These are phyloP conservation scores for Tympanuchus pallidicinctus DNA, from an alignment of 2,113 vertebrate genomes.

Conservation along the genomic window DNA sequence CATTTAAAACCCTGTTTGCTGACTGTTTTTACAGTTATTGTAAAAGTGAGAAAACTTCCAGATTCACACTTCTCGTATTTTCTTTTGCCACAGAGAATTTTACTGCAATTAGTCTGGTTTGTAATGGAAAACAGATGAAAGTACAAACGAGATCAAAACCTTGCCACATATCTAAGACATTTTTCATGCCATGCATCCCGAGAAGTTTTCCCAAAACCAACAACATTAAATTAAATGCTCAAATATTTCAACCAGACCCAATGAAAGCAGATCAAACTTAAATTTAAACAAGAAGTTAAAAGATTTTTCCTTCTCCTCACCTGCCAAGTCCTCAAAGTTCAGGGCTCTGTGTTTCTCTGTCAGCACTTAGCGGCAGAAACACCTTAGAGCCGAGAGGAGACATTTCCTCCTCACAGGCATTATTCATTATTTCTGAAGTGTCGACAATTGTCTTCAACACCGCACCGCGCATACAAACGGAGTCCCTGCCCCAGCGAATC, in stretches of 20 bases:
- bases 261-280: slow-evolving; percentile 51
- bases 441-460: slow-evolving; percentile 70
- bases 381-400: slow-evolving; percentile 70
- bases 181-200: slow-evolving; percentile 36
- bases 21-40: slow-evolving; percentile 53
- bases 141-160: slow-evolving; percentile 48
- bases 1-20: slow-evolving; percentile 22
- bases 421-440: slow-evolving; percentile 70
- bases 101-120: slow-evolving; percentile 52
- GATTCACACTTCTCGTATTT: slow-evolving; percentile 47
- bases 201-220: slow-evolving; percentile 53
- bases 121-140: slow-evolving; percentile 72
- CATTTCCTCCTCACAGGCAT: slow-evolving; percentile 68
- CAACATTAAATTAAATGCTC: slow-evolving; percentile 58
- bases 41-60: slow-evolving; percentile 42
- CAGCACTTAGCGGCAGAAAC: slow-evolving; percentile 69
- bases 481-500: slow-evolving; percentile 26
- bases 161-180: slow-evolving; percentile 31
- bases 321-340: slow-evolving; percentile 55
- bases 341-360: slow-evolving; percentile 63
- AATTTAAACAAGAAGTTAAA: slow-evolving; percentile 40
- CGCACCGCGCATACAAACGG: slow-evolving; percentile 38
- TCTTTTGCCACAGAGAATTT: slow-evolving; percentile 34
- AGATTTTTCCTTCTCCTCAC: slow-evolving; percentile 59
- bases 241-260: slow-evolving; percentile 41